Base-by-base conservation (phyloP, 2,113 vertebrate genomes). In the Sinocyclocheilus anshuiensis region DNA sequence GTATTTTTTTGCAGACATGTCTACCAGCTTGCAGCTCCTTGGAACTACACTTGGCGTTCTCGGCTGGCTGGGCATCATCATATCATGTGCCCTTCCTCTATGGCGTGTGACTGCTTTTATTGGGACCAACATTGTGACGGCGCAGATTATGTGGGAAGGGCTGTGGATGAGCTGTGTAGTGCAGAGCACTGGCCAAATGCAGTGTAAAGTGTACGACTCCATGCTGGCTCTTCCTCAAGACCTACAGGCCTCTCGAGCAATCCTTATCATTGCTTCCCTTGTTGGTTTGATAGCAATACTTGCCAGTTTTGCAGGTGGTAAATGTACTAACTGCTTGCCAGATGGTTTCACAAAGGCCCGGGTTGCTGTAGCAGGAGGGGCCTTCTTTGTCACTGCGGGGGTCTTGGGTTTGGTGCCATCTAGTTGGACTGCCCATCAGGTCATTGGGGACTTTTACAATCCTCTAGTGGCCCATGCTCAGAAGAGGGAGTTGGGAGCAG, bases 91-190 rank as follows among this genome's bases (percentile, higher is more conserved):
- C 0, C 18, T 96, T 80, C 95, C 96, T 67, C 94, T 94, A 93
- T 96, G 96, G 96, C 90, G 90, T 2, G 95, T 96, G 59, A 91
- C 96, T 0, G 95, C 96, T 83, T 97, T 97, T 90, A 94, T 97
- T 48, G 95, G 96, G 16, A 94, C 81, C 94, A 96, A 93, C 42
- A 45, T 45, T 10, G 42, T 96, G 91, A 95, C 93, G 0, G 94
- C 95, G 0, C 89, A 89, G 82, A 50, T 33, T 0, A 67, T 88
- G 86, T 95, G 94, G 94, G 94, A 95, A 88, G 94, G 94, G 16
- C 92, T 96, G 84, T 95, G 94, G 95, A 95, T 95, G 95, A 92
- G 89, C 92, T 95, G 94, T 67, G 94, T 94, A 81, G 87, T 94
- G 36, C 94, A 95, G 92, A 96, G 95, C 88, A 96, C 94, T 0